phyloP scores from a whole-genome alignment of 2,113 vertebrate genomes.

The Bubo scandiacus region DNA sequence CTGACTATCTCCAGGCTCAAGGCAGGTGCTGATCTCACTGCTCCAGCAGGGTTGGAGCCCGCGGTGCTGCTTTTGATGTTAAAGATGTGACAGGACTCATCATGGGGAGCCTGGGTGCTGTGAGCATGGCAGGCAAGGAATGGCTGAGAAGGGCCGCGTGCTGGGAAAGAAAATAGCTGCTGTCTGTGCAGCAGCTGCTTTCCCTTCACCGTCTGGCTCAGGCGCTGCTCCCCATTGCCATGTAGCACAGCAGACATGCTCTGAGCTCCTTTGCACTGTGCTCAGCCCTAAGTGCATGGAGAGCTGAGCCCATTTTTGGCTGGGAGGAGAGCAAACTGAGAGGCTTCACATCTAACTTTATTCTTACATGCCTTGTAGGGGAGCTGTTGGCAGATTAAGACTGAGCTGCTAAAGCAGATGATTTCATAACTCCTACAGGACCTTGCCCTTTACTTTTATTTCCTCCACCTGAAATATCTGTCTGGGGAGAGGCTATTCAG shows the following conservation, averaged over 20 bases:
- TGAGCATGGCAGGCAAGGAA: rapidly evolving
- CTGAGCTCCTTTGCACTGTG: neutral
- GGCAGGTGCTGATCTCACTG: neutral
- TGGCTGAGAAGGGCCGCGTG: neutral
- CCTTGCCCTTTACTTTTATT: neutral
- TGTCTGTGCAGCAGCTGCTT: neutral
- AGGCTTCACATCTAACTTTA: too few relatives aligned
- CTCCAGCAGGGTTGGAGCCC: neutral
- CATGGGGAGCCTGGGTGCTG: neutral
- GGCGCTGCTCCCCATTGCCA: neutral
- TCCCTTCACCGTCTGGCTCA: rapidly evolving
- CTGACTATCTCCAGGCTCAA: neutral
- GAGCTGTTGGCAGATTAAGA: neutral
- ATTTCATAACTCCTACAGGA: neutral
- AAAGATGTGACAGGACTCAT: neutral
- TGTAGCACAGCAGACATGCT: rapidly evolving
- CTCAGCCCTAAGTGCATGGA: neutral
- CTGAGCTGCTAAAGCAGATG: neutral
- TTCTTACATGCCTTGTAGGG: rapidly evolving
- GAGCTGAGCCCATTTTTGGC: neutral
- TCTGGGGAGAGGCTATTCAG: neutral
- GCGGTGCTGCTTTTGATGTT: neutral
- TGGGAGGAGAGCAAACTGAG: rapidly evolving
- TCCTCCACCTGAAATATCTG: neutral
- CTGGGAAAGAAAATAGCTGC: neutral